Evolutionary conservation across 2,113 vertebrate species (phyloP), one percentile per base, ranked within the genome.

Genomic region (Ploceus nigricollis): DNA sequence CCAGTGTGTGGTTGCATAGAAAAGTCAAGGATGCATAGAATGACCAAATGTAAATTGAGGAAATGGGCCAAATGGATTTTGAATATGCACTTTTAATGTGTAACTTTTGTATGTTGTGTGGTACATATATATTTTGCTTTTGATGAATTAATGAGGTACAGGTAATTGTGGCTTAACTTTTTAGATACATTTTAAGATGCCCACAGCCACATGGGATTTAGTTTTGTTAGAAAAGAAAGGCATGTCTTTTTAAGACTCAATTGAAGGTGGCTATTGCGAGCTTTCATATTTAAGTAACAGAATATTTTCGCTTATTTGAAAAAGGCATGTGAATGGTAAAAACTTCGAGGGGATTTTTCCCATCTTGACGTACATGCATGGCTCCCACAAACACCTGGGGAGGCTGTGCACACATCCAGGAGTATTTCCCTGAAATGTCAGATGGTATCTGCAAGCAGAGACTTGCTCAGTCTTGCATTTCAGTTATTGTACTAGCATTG

Each of bases 121-220:
- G 98, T 98, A 98, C 98, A 98, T 98, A 97, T 98, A 97, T 98
- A 97, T 98, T 98, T 98, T 98, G 94, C 94, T 98, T 98, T 98
- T 98, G 97, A 97, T 83, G 89, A 96, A 96, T 97, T 96, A 94
- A 96, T 97, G 97, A 97, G 96, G 97, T 98, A 97, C 97, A 97
- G 96, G 97, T 98, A 97, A 97, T 95, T 97, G 97, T 97, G 97
- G 98, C 97, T 97, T 97, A 98, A 97, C 97, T 98, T 98, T 98
- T 97, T 94, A 96, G 95, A 97, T 92, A 97, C 93, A 61, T 98
- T 98, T 97, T 92, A 93, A 97, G 95, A 97, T 95, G 92, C 92
- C 97, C 93, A 97, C 90, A 96, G 90, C 95, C 97, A 98, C 96
- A 96, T 96, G 96, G 96, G 97, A 96, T 97, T 94, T 97, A 97